A percentile compares a stretch with the other conserved stretches of the same genome.
Evolutionary conservation across 2,113 vertebrate genomes (phyloP).

Genomic region (Passer montanus): DNA sequence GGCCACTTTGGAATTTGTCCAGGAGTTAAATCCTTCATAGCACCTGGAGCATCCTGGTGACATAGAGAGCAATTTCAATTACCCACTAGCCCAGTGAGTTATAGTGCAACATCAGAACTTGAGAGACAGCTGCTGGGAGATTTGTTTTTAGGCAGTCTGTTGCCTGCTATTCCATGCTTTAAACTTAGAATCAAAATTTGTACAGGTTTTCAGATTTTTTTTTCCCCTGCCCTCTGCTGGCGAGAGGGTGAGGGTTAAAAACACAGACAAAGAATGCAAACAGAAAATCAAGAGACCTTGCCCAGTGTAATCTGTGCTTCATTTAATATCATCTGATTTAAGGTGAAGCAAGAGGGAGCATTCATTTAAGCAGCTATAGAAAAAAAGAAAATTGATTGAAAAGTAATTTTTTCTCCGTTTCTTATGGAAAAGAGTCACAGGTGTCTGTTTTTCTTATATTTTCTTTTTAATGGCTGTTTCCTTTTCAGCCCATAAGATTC

Average conservation of each 20-base stretch:
- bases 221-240: not conserved
- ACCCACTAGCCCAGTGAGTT: not conserved
- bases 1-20: not conserved
- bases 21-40: not conserved
- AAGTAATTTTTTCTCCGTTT: conserved; percentile 8
- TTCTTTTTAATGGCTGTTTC: conserved; percentile 1
- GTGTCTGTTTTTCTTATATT: conserved; percentile 15
- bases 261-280: not conserved
- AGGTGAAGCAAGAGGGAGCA: not conserved
- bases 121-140: not conserved
- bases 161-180: not conserved
- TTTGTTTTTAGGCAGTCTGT: not conserved
- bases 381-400: conserved; percentile 35
- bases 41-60: not conserved
- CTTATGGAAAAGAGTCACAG: conserved; percentile 8
- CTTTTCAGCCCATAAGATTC: not conserved
- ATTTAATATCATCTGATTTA: conserved; percentile 28
- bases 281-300: not conserved
- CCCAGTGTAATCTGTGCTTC: not conserved
- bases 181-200: not conserved
- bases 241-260: not conserved
- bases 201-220: not conserved
- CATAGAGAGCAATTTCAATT: not conserved
- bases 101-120: not conserved
- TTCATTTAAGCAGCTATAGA: conserved; percentile 40